Base-by-base conservation (phyloP, 30 jellyfish, hydroid and myxozoan genomes). In the Pseudorhiza aurosa region DNA sequence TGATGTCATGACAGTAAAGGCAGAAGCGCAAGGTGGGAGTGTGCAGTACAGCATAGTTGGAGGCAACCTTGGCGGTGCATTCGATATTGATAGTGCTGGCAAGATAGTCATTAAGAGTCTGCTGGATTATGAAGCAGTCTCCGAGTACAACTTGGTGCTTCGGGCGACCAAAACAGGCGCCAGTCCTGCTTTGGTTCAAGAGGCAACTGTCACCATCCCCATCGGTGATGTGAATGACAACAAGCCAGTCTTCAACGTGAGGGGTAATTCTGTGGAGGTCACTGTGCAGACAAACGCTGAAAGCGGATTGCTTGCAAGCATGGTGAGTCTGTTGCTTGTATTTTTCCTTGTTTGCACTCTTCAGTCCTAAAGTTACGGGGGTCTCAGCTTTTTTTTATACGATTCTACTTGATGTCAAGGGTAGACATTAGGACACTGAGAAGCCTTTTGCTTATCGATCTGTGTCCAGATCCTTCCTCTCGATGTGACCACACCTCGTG, bases 41-140 rank as follows among this genome's bases (percentile, higher is more conserved):
- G 37, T 77, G n/a, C 72, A 67, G 29, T 93, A 65, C 73, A 84
- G 60, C 68, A 81, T 93, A 39, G 99, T 93, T 43, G 99, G 99
- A 35, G 99, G 99, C 2, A 87, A 93, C 44, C 46, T 4, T 8
- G 96, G 65, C 32, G 64, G 36, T 18, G 85, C 70, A 5, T 93
- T 93, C 47, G 80, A 36, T 21, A 93, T 93, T 28, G 83, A 88
- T 40, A 56, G 42, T 39, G 44, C 18, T 67, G 97, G 97, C 18
- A 40, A 32, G 5, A 50, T 93, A 64, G 29, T 25, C 3, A 39
- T 87, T 62, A 68, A 74, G 21, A 45, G 77, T 27, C 51, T 21
- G 29, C 72, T 93, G 17, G 96, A 93, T 69, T 72, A 68, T 55
- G 99, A 93, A 56, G n/a, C 57, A 29, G 51, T 58, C 25, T 33